phyloP scores from a whole-genome alignment of 2,888 invertebrate species.

The Agriopis marginaria region DNA sequence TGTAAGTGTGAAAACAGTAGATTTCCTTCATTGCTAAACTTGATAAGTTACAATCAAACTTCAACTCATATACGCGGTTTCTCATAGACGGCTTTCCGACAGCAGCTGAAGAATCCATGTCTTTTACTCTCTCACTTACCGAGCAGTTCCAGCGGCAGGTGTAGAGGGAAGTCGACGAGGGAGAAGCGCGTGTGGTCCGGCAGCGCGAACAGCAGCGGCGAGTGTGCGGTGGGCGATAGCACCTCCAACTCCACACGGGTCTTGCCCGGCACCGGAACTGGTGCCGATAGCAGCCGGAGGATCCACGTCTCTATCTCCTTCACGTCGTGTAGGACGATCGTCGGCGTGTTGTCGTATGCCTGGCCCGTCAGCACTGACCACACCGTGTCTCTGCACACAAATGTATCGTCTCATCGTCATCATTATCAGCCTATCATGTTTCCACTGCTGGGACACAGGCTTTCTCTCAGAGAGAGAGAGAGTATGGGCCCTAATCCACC shows the following conservation, averaged over 20 bases:
- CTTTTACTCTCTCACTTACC: constrained; percentile 78
- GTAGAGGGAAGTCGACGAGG: constrained; percentile 98
- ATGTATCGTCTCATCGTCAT: not conserved
- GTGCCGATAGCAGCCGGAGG: constrained; percentile 96
- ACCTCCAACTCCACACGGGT: constrained; percentile 94
- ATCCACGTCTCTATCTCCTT: constrained; percentile 99
- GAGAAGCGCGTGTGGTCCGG: constrained; percentile 99
- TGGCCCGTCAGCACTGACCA: constrained; percentile 98
- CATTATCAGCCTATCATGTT: too few species aligned
- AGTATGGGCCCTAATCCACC: too few species aligned
- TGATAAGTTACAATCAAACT: not conserved
- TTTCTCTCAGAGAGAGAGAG: too few species aligned
- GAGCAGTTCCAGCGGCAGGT: constrained; percentile 98
- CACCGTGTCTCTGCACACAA: constrained; percentile 93
- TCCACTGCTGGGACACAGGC: too few species aligned
- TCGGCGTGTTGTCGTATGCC: constrained; percentile 92
- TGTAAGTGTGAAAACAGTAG: too few species aligned
- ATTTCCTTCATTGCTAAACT: too few species aligned
- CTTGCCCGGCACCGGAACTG: constrained; percentile 99
- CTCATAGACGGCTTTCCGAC: not conserved
- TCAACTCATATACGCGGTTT: constrained; percentile 2
- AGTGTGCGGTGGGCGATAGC: constrained; percentile 93
- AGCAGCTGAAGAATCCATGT: too few species aligned
- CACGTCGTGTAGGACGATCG: constrained; percentile 97
- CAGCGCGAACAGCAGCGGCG: constrained; percentile 95